A percentile compares a stretch with the other conserved stretches of the same genome.
Evolutionary conservation across 2,797 vertebrate species (phyloP).

Genomic region (Lepus townsendii): DNA sequence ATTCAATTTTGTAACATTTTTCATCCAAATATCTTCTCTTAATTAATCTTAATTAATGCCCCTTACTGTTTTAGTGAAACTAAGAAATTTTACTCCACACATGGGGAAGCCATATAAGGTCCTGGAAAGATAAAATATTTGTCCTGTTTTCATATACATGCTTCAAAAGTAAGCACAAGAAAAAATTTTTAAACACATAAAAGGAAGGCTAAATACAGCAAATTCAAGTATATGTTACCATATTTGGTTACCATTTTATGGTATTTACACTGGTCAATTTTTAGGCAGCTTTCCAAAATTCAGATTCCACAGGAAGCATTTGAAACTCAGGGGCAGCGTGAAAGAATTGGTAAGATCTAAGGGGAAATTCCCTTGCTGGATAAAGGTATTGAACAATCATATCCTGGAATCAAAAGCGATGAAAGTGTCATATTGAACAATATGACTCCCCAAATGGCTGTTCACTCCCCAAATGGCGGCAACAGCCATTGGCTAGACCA

Average conservation of each 20-base stretch:
- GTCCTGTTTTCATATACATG: too few species aligned
- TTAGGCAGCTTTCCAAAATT: neutral
- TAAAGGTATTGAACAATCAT: neutral
- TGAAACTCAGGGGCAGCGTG: neutral
- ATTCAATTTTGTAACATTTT: neutral
- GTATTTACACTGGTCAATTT: neutral
- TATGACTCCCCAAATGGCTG: too few species aligned
- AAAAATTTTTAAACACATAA: neutral
- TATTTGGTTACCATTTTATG: neutral
- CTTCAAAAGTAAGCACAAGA: too few species aligned
- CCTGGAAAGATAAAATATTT: neutral
- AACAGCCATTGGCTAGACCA: too few species aligned
- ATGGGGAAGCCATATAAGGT: neutral
- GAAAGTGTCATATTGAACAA: neutral
- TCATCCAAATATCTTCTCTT: neutral
- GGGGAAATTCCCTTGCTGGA: neutral
- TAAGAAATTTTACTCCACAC: neutral
- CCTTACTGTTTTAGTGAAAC: neutral
- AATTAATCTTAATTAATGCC: neutral
- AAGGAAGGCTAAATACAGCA: neutral
- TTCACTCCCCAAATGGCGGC: too few species aligned
- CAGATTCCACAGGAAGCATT: neutral
- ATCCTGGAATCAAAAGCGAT: neutral
- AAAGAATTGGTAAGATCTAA: neutral
- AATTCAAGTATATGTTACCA: neutral